These are phyloP conservation scores for Acrocephalus scirpaceus DNA, from an alignment of 2,797 vertebrate genomes.

Conservation along the genomic window DNA sequence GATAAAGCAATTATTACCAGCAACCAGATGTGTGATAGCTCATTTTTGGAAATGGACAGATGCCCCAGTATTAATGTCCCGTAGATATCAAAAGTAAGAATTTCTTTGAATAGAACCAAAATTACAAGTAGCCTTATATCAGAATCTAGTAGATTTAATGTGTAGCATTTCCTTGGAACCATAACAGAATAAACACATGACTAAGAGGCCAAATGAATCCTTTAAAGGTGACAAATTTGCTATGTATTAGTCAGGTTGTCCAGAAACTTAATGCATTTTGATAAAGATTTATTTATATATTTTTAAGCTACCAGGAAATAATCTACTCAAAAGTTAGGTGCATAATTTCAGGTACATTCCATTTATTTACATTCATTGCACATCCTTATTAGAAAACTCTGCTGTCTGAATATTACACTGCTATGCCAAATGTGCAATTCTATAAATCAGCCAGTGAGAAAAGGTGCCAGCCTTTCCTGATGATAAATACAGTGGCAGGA, in stretches of 20 bases:
- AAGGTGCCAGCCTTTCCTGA: constrained; percentile 25
- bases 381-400: constrained; percentile 41
- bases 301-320: background rate
- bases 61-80: background rate
- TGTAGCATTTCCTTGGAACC: constrained; percentile 4
- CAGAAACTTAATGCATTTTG: background rate
- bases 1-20: constrained; percentile 52
- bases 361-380: constrained; percentile 43
- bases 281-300: background rate
- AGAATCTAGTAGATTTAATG: constrained; percentile 34
- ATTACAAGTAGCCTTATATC: background rate
- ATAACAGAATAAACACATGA: background rate
- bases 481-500: constrained; percentile 45
- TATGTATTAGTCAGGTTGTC: background rate
- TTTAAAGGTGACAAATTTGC: background rate
- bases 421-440: constrained; percentile 45
- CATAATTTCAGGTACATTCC: constrained; percentile 37
- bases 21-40: constrained; percentile 62
- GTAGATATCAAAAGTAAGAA: constrained; percentile 14
- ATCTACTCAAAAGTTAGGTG: background rate
- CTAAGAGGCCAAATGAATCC: background rate
- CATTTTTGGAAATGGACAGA: constrained; percentile 61
- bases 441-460: constrained; percentile 36
- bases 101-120: constrained; percentile 22
- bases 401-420: constrained; percentile 11